Percentiles rank a stretch among this genome's conserved stretches.
Conservation (phyloP, 2,797 vertebrate species). For the Euthynnus affinis region DNA sequence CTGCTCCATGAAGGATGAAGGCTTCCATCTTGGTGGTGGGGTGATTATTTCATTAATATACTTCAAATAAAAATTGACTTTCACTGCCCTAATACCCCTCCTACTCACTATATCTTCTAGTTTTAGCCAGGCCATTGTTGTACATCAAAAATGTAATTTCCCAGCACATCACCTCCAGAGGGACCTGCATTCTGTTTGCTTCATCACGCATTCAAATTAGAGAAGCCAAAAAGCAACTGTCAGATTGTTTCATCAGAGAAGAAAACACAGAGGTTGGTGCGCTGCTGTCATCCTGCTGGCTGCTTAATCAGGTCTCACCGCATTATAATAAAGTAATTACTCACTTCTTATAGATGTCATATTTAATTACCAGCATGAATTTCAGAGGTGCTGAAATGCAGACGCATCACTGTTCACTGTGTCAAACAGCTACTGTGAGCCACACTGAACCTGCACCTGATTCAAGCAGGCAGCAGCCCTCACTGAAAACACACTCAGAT, state of each 20-base stretch:
- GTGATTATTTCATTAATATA: too few relatives aligned
- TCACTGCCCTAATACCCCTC: too few relatives aligned
- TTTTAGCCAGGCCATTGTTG: too few relatives aligned
- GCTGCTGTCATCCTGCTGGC: conserved; percentile 19
- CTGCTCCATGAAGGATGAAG: too few relatives aligned
- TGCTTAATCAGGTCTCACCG: conserved; percentile 43
- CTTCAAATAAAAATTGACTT: too few relatives aligned
- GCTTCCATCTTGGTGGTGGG: too few relatives aligned
- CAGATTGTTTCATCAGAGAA: not conserved
- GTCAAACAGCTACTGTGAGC: conserved; percentile 13
- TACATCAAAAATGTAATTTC: too few relatives aligned
- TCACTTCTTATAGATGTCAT: conserved; percentile 36
- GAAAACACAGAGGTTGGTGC: not conserved
- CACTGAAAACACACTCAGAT: not conserved
- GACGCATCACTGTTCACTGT: conserved; percentile 15
- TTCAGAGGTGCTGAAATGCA: conserved; percentile 26
- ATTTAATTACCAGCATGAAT: conserved; percentile 30
- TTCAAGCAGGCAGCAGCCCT: conserved; percentile 11
- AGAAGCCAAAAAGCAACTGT: not conserved
- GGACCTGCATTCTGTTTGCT: too few relatives aligned
- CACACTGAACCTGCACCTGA: conserved; percentile 12
- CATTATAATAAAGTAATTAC: conserved; percentile 47
- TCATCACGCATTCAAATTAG: not conserved
- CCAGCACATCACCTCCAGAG: not conserved
- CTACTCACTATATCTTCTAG: too few relatives aligned